Base-by-base conservation (phyloP, 1,140 invertebrate species). In the Nymphalis io region DNA sequence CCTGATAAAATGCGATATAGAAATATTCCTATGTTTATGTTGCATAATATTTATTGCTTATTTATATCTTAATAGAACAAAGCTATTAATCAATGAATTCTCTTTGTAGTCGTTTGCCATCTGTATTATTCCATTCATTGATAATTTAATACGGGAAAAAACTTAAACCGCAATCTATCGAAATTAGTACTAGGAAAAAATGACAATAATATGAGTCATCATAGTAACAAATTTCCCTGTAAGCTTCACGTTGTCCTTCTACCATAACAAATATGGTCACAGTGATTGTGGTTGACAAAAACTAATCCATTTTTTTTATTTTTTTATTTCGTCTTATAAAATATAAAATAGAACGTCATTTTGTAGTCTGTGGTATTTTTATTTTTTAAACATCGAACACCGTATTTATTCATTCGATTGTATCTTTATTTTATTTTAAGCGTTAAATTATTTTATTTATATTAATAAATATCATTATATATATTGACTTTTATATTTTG, bases 41-140 rank as follows among this genome's bases (percentile, higher is more conserved):
- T 15, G 12, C 40, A 42, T 42, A 42, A 15, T 11, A 42, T 42
- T 42, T 42, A 12, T 42, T 42, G 40, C 3, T 42, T 42, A 42
- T 42, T 42, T 42, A 13, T 42, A 4, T 42, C 12, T 42, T 3
- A 4, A 42, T 15, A 42, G 15, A 42, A 42, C 12, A 42, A n/a
- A 42, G 15, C 40, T 42, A 42, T 42, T 13, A 33, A 33, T 33
- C 27, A 42, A 42, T 42, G 40, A 42, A 42, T 42, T 42, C 40
- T 60, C 20, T 23, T 11, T 33, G 15, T 16, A 5, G 39, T 16
- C n/a, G 44, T 44, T 46, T 60, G 65, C 33, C 27, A 20, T 18
- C 48, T 63, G 58, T 68, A 60, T 13, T 48, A 68, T 68, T 68
- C 66, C 66, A 68, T 61, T 53, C 42, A 68, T 38, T n/a, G 23